These are phyloP conservation scores for Escarpia spicata DNA, from an alignment of 2,888 invertebrate genomes.

Conservation along the genomic window DNA sequence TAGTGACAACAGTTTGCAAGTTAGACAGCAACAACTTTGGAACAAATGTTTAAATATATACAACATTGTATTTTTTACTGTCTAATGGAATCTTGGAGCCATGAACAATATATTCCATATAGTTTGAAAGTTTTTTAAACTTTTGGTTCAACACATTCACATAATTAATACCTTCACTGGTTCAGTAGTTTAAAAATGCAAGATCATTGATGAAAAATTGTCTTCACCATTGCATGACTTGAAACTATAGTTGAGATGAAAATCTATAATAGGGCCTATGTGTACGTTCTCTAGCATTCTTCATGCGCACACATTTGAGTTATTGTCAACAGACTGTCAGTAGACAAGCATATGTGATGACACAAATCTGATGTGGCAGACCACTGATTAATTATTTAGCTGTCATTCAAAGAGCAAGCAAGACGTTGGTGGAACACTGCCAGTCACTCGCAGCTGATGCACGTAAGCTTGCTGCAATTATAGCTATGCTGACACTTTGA, in stretches of 20 bases:
- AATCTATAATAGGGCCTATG: neutral
- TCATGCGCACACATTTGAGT: no score
- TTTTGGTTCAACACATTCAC: no score
- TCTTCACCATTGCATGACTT: neutral
- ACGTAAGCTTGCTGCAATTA: neutral
- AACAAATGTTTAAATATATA: no score
- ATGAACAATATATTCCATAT: no score
- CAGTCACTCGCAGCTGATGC: neutral
- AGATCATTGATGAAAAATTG: neutral
- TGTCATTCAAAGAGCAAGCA: neutral
- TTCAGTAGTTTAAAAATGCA: neutral
- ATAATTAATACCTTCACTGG: neutral
- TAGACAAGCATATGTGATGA: neutral
- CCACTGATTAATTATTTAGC: constrained; percentile 13
- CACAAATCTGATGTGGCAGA: neutral
- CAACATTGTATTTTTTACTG: no score
- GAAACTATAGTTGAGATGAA: neutral
- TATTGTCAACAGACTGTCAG: no score
- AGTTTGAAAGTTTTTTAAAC: no score
- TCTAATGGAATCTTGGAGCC: no score
- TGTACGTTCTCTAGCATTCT: no score
- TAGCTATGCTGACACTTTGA: neutral
- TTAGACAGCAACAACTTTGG: no score
- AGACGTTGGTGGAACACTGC: neutral
- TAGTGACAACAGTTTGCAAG: no score